Percentiles rank a stretch among this genome's conserved stretches.
phyloP scores from a whole-genome alignment of 2,797 vertebrate species.

The Ciconia nigra region DNA sequence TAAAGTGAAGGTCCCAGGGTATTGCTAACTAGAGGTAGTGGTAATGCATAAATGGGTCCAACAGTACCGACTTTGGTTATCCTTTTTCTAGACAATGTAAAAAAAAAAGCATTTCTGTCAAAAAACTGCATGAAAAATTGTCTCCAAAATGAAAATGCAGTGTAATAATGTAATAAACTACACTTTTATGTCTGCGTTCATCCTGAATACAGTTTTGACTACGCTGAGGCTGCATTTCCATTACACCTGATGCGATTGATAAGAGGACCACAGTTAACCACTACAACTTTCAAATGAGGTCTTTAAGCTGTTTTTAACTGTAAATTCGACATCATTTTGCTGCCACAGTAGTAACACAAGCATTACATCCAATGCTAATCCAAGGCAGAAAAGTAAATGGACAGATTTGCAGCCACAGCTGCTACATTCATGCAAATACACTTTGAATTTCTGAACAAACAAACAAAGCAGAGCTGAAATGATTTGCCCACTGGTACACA shows the following conservation, averaged over 20 bases:
- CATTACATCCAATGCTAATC: neutral
- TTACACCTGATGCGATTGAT: fast-evolving
- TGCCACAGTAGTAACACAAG: neutral
- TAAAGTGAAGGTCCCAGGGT: neutral
- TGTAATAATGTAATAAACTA: neutral
- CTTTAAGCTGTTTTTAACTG: neutral
- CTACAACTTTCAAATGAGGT: neutral
- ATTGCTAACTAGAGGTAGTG: neutral
- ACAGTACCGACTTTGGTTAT: neutral
- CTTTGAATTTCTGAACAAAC: neutral
- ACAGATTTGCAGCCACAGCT: neutral
- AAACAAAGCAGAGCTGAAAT: neutral
- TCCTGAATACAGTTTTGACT: neutral
- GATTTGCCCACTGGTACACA: fast-evolving
- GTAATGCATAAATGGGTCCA: neutral
- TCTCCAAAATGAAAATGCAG: neutral
- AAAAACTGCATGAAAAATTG: neutral
- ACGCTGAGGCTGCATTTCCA: neutral
- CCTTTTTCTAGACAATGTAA: neutral
- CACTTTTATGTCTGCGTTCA: neutral
- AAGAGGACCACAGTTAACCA: neutral
- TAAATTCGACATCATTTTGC: neutral
- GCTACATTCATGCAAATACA: neutral
- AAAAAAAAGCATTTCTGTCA: fast-evolving
- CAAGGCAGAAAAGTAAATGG: neutral